phyloP scores from a whole-genome alignment of 2,797 vertebrate species.

The Gymnoscopelus braueri region DNA sequence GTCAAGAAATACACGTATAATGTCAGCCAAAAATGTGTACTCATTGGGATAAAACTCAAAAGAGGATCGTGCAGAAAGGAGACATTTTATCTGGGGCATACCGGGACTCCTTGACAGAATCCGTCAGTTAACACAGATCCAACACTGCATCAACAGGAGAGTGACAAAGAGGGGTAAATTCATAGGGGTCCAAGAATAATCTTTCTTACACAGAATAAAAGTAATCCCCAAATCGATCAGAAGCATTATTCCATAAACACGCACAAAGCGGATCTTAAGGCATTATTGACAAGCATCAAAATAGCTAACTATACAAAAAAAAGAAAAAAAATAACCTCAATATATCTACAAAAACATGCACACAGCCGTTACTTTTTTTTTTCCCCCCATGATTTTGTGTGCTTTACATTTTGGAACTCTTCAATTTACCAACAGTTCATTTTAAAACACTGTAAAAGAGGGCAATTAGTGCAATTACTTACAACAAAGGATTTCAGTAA shows the following conservation, averaged over 20 bases:
- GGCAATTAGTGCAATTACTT: constrained; percentile 83
- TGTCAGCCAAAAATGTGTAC: not conserved
- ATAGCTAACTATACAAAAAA: constrained; percentile 73
- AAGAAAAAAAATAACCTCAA: constrained; percentile 27
- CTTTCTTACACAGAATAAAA: constrained; percentile 47
- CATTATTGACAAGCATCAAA: constrained; percentile 80
- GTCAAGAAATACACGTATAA: not conserved
- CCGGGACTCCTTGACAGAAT: not conserved
- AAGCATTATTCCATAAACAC: constrained; percentile 61
- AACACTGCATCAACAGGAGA: constrained; percentile 4
- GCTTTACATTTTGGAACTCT: constrained; percentile 70
- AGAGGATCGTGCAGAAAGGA: too few relatives aligned
- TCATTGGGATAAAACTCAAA: not conserved
- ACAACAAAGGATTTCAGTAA: constrained; percentile 68
- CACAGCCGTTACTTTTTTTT: constrained; percentile 57
- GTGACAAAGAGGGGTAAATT: constrained; percentile 27
- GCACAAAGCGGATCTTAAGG: constrained; percentile 83
- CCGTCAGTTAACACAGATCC: constrained; percentile 12
- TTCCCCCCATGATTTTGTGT: constrained; percentile 62
- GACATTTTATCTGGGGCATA: constrained; percentile 4
- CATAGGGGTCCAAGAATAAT: constrained; percentile 12
- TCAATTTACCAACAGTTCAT: constrained; percentile 72
- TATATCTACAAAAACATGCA: constrained; percentile 74
- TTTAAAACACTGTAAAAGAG: constrained; percentile 74
- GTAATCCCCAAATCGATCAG: constrained; percentile 41